Evolutionary conservation across 2,888 invertebrate species (phyloP).

Genomic region (Heliconius aoede): DNA sequence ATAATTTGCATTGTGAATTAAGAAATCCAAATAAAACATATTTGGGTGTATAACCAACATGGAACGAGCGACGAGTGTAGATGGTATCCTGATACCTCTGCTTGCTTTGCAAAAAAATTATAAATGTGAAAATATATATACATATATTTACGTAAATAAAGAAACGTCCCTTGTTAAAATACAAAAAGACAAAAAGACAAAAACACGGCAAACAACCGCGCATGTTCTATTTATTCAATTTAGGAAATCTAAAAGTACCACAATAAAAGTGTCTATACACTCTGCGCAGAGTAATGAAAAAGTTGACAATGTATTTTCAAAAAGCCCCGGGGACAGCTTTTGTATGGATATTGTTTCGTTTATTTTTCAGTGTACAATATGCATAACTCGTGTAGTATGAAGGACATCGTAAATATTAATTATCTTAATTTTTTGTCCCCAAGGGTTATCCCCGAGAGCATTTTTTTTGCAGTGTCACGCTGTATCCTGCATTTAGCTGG

Average conservation of each 20-base stretch:
- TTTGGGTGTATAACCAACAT: too few species aligned
- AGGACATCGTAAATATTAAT: constrained; percentile 2
- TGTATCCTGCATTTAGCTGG: too few species aligned
- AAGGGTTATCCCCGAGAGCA: not conserved
- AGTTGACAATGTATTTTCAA: constrained; percentile 15
- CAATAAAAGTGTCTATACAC: not conserved
- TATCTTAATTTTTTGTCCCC: not conserved
- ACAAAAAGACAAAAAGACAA: not conserved
- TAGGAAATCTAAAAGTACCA: not conserved
- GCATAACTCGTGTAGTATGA: not conserved
- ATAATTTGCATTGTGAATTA: too few species aligned
- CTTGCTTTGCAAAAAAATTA: too few species aligned
- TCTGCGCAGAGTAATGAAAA: not conserved
- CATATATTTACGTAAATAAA: not conserved
- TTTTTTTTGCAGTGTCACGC: not conserved
- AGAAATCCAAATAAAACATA: too few species aligned
- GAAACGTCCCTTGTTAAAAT: not conserved
- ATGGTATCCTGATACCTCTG: too few species aligned
- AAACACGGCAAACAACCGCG: not conserved
- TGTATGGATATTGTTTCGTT: constrained; percentile 9
- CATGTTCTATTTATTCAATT: constrained; percentile 4
- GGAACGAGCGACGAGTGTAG: too few species aligned
- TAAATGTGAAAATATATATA: not conserved
- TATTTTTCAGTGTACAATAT: not conserved
- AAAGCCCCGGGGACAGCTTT: constrained; percentile 15